Conservation (phyloP, 2,113 vertebrate genomes). For the Centropus unirufus region DNA sequence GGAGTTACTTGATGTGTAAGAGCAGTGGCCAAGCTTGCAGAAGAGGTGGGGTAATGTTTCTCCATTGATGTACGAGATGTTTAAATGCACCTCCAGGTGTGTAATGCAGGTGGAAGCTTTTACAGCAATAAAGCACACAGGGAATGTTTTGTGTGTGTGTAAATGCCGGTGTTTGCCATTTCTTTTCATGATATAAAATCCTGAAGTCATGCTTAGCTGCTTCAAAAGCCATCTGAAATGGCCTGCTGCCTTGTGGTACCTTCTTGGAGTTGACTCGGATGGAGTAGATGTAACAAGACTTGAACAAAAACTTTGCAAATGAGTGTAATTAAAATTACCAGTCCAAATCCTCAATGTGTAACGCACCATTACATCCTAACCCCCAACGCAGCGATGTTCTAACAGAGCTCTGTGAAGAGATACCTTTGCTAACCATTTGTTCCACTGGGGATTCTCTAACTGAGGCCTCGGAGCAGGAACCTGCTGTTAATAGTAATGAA, state of each 20-base stretch:
- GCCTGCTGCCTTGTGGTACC: background rate
- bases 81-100: background rate
- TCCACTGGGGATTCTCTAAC: background rate
- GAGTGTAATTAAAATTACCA: background rate
- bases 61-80: background rate
- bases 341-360: background rate
- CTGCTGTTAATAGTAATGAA: background rate
- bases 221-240: background rate
- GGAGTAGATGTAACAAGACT: background rate
- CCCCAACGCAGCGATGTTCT: background rate
- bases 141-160: background rate
- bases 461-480: background rate
- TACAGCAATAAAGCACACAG: background rate
- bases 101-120: background rate
- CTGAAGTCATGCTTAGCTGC: fast-evolving
- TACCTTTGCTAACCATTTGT: fast-evolving
- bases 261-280: background rate
- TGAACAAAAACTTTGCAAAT: background rate
- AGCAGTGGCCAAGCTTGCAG: background rate
- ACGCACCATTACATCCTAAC: fast-evolving
- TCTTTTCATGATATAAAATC: background rate
- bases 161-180: background rate
- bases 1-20: background rate
- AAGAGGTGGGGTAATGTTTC: background rate
- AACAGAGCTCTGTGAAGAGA: background rate